phyloP scores from a whole-genome alignment of 2,113 vertebrate genomes.

The Aphyosemion australe region DNA sequence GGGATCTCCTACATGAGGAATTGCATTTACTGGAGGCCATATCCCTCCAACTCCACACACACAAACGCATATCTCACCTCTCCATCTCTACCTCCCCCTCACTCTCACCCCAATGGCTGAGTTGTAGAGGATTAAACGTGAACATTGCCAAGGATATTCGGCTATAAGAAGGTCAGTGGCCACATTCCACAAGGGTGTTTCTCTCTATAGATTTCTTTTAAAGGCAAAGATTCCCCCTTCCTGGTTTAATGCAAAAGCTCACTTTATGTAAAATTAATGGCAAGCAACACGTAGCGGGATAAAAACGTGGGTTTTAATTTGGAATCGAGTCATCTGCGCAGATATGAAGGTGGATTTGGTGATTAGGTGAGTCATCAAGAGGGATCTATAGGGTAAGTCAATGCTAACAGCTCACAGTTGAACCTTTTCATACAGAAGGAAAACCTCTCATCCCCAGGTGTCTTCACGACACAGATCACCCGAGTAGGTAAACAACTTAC shows the following conservation, averaged over 20 bases:
- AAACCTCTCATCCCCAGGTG: not conserved
- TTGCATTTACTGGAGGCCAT: constrained; percentile 27
- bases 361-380: constrained; percentile 5
- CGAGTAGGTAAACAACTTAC: not conserved
- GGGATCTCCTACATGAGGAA: constrained; percentile 7
- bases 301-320: not conserved
- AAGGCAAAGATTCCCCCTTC: constrained; percentile 14
- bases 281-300: not conserved
- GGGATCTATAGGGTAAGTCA: not conserved
- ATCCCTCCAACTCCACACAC: not conserved
- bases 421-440: not conserved
- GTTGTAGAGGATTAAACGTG: constrained; percentile 59
- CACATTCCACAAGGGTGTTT: constrained; percentile 45
- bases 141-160: constrained; percentile 55
- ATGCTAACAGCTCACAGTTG: not conserved
- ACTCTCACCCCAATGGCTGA: constrained; percentile 37
- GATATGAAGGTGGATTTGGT: constrained; percentile 1
- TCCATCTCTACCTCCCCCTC: constrained; percentile 10
- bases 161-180: constrained; percentile 59
- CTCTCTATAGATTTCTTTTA: constrained; percentile 37
- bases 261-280: constrained; percentile 24
- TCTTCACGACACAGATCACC: not conserved
- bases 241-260: constrained; percentile 22
- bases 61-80: constrained; percentile 14
- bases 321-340: not conserved